These are phyloP conservation scores for Vidua macroura DNA, from an alignment of 2,113 vertebrate genomes.

Conservation along the genomic window DNA sequence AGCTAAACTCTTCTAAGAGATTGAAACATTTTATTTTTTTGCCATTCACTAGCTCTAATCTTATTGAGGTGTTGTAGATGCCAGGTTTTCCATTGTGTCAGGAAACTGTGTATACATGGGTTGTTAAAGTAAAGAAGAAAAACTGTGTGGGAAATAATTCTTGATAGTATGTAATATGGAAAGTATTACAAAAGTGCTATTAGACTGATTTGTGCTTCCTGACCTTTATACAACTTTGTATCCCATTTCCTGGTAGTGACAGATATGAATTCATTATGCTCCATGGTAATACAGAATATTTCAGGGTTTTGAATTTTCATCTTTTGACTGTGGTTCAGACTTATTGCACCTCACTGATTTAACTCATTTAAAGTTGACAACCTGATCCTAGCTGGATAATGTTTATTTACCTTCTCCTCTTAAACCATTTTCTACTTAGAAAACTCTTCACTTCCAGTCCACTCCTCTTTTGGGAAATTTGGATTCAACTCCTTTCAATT, in stretches of 20 bases:
- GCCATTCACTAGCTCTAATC: not conserved
- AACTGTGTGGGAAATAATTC: not conserved
- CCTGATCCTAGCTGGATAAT: not conserved
- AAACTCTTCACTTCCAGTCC: not conserved
- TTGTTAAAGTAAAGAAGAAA: conserved; percentile 4
- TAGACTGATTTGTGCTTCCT: conserved; percentile 28
- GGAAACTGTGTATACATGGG: not conserved
- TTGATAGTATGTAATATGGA: not conserved
- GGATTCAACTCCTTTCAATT: not conserved
- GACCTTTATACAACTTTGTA: conserved; percentile 12
- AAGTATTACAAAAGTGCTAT: conserved; percentile 14
- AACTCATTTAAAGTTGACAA: not conserved
- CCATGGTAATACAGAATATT: not conserved
- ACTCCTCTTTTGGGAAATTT: not conserved
- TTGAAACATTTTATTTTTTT: not conserved
- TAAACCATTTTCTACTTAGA: not conserved
- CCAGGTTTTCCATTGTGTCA: not conserved
- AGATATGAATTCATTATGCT: not conserved
- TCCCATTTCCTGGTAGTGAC: conserved; percentile 8
- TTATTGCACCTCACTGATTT: not conserved
- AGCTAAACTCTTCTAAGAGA: not conserved
- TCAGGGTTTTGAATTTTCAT: not conserved
- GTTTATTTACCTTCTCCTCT: not conserved
- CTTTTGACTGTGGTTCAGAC: not conserved
- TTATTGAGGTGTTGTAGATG: not conserved